phyloP scores from a whole-genome alignment of 1,140 invertebrate species.

The Lamellibrachia luymesi region DNA sequence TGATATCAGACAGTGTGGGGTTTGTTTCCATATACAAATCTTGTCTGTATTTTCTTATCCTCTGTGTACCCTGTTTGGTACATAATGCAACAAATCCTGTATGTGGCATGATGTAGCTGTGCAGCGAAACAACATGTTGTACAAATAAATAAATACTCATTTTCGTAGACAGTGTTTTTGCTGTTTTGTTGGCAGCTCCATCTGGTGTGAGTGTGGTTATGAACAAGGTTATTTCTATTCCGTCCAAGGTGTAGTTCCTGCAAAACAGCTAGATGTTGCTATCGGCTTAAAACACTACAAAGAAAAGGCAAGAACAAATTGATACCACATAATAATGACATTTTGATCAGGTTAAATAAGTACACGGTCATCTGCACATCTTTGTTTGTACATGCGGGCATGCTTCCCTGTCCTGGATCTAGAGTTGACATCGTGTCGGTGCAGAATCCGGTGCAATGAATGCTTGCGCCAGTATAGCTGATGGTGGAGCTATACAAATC shows the following conservation, averaged over 20 bases:
- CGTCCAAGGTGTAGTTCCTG: background rate
- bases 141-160: background rate
- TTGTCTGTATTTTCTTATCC: background rate
- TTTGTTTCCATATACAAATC: background rate
- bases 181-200: background rate
- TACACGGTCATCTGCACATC: background rate
- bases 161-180: background rate
- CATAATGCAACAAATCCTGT: background rate
- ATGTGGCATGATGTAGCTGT: background rate
- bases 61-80: too few relatives aligned
- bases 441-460: background rate
- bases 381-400: background rate
- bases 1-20: background rate
- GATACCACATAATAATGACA: background rate
- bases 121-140: background rate
- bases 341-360: background rate
- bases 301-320: background rate
- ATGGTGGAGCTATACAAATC: background rate
- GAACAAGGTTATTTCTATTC: background rate
- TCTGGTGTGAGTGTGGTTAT: background rate
- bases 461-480: background rate
- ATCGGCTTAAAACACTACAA: background rate
- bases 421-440: background rate
- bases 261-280: background rate
- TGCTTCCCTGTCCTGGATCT: background rate